These are phyloP conservation scores for Lypha dubia DNA, from an alignment of 2,888 invertebrate genomes.

Conservation along the genomic window DNA sequence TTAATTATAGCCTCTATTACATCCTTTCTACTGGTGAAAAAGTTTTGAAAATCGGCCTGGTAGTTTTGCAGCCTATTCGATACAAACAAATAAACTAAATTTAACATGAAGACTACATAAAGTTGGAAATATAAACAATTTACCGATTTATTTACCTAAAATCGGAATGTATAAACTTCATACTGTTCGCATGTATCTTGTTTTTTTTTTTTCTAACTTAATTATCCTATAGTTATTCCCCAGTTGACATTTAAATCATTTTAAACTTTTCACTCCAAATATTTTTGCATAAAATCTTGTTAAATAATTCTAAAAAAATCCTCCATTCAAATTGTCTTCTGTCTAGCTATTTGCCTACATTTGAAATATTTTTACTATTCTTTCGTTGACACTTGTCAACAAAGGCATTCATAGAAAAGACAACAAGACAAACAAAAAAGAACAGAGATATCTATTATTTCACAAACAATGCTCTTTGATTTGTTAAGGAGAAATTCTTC, in stretches of 20 bases:
- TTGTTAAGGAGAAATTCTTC: slow-evolving; percentile 27
- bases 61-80: no score
- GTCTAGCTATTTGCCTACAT: slow-evolving; percentile 16
- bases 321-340: not conserved
- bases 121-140: no score
- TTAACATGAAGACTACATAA: no score
- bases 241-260: not conserved
- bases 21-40: no score
- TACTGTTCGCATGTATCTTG: no score
- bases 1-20: no score
- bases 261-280: slow-evolving; percentile 4
- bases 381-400: slow-evolving; percentile 28
- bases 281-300: not conserved
- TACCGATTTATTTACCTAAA: no score
- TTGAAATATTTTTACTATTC: not conserved
- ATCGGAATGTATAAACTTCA: no score
- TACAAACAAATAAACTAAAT: no score
- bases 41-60: no score
- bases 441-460: slow-evolving; percentile 2
- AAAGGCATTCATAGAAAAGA: slow-evolving; percentile 3
- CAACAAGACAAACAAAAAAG: not conserved
- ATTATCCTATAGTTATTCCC: not conserved
- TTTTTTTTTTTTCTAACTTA: no score
- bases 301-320: not conserved
- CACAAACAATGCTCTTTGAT: slow-evolving; percentile 23